These are phyloP conservation scores for Ondatra zibethicus DNA, from an alignment of 2,113 vertebrate species.

Conservation along the genomic window DNA sequence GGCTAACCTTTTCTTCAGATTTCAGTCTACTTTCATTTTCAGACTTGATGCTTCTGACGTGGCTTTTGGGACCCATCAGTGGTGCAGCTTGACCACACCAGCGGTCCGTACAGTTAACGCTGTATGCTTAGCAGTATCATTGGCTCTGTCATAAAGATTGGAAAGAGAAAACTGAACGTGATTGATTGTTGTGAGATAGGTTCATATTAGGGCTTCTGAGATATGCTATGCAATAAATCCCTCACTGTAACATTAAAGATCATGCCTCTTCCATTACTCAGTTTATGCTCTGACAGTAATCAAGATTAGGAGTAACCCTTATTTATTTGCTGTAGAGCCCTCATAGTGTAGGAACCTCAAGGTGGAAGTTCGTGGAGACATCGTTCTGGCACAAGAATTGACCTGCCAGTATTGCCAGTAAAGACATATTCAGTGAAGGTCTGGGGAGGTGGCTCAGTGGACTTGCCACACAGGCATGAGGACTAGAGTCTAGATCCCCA, in stretches of 20 bases:
- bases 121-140: conserved; percentile 48
- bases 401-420: conserved; percentile 17
- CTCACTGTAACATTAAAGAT: conserved; percentile 61
- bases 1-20: conserved; percentile 81
- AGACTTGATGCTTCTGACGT: conserved; percentile 72
- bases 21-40: conserved; percentile 61
- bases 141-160: conserved; percentile 76
- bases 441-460: neutral
- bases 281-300: conserved; percentile 40
- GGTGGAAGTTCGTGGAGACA: conserved; percentile 11
- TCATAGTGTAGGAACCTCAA: neutral
- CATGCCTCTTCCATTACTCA: conserved; percentile 56
- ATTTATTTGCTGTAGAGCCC: neutral
- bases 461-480: neutral
- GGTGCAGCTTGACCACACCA: conserved; percentile 48
- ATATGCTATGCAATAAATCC: conserved; percentile 59
- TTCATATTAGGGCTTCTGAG: conserved; percentile 64
- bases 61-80: conserved; percentile 64
- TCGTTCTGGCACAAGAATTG: conserved; percentile 9
- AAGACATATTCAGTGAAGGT: neutral
- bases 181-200: conserved; percentile 52
- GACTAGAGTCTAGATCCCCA: neutral
- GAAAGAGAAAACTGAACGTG: conserved; percentile 69
- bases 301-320: conserved; percentile 26
- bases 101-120: conserved; percentile 53